Conservation (phyloP, 2,797 vertebrate species). For the Urosaurus nigricauda region DNA sequence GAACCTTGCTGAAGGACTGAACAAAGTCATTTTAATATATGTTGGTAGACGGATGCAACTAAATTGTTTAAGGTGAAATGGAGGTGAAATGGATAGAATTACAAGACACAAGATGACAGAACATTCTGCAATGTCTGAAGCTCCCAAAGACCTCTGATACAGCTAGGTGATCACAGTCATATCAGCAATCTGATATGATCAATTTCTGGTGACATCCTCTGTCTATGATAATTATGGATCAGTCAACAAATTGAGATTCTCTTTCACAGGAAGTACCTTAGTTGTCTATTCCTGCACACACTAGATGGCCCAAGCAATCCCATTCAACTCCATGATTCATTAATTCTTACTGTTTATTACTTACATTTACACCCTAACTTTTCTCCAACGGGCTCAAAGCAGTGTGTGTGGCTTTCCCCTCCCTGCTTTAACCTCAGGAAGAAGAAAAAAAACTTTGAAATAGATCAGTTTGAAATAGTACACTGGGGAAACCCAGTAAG, state of each 20-base stretch:
- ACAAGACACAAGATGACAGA: conserved; percentile 17
- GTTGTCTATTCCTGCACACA: too few species aligned
- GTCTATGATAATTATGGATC: background rate
- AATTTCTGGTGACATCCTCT: background rate
- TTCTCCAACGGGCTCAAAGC: too few species aligned
- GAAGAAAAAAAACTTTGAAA: too few species aligned
- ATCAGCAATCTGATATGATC: background rate
- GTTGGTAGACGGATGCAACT: conserved; percentile 20
- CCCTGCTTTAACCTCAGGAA: background rate
- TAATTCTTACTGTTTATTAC: too few species aligned
- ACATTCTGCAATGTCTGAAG: conserved; percentile 8
- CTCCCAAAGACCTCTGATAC: conserved; percentile 2
- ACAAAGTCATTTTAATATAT: conserved; percentile 32
- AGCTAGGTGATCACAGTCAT: conserved; percentile 4
- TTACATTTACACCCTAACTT: too few species aligned
- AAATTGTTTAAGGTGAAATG: conserved; percentile 23
- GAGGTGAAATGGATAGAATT: conserved; percentile 24
- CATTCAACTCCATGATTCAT: too few species aligned
- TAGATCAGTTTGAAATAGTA: too few species aligned
- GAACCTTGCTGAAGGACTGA: conserved; percentile 7
- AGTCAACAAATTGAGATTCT: background rate
- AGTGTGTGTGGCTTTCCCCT: too few species aligned
- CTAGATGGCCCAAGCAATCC: too few species aligned
- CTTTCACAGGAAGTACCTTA: background rate
- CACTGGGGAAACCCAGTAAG: too few species aligned